A percentile compares a stretch with the other conserved stretches of the same genome.
phyloP scores from a whole-genome alignment of 2,113 vertebrate species.

The Gobio gobio region DNA sequence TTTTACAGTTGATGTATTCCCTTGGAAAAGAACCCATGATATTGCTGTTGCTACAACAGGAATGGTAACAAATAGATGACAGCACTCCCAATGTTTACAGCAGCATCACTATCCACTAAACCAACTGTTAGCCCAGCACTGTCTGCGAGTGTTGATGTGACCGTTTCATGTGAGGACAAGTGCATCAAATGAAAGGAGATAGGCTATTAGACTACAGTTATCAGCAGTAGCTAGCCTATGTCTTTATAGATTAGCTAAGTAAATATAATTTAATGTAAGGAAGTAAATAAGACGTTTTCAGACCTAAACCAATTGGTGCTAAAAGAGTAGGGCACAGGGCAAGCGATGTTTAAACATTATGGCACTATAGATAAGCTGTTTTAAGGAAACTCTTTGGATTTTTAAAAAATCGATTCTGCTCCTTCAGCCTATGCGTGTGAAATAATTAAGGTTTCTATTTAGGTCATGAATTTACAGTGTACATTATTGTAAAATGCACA shows the following conservation, averaged over 20 bases:
- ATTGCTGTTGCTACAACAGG: not conserved
- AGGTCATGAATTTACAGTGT: not conserved
- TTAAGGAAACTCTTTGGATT: too few species aligned
- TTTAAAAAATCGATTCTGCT: not conserved
- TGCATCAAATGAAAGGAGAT: not conserved
- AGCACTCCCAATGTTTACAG: not conserved
- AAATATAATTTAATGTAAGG: not conserved
- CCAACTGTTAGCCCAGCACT: not conserved
- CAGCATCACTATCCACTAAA: not conserved
- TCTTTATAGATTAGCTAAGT: not conserved
- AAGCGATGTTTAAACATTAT: not conserved
- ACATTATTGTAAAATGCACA: not conserved
- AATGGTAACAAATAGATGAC: not conserved
- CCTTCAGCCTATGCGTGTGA: not conserved
- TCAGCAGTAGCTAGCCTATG: not conserved
- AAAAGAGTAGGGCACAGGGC: not conserved
- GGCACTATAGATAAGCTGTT: not conserved
- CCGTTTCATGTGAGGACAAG: not conserved
- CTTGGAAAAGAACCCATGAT: not conserved
- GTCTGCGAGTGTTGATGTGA: not conserved
- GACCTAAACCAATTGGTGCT: not conserved
- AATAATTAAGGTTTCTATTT: not conserved
- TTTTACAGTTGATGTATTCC: not conserved
- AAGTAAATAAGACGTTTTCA: not conserved
- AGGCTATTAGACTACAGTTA: not conserved